Conservation (phyloP, 1,140 invertebrate genomes). For the Lepidurus arcticus region DNA sequence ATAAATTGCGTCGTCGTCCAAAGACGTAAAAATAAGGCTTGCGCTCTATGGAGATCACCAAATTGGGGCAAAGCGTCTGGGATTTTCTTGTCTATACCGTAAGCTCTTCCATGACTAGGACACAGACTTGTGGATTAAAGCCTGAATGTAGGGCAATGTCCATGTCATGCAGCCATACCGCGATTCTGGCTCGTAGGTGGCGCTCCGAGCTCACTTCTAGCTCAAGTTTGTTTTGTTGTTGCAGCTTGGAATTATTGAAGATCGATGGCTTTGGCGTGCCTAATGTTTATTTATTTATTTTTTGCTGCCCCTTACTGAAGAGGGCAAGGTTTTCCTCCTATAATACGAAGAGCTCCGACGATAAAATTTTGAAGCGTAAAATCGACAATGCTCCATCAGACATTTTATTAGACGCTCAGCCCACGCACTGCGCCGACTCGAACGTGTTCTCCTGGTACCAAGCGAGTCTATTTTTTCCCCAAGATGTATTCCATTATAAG, state of each 20-base stretch:
- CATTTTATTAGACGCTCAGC: background rate
- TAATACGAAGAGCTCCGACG: background rate
- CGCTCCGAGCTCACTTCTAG: too few relatives aligned
- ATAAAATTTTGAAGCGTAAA: background rate
- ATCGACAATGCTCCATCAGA: background rate
- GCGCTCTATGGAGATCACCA: background rate
- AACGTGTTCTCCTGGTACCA: background rate
- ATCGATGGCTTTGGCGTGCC: constrained; percentile 1
- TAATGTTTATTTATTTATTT: background rate
- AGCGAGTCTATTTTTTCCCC: background rate
- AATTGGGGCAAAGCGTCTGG: constrained; percentile 4
- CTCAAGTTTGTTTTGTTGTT: too few relatives aligned
- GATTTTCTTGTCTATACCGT: background rate
- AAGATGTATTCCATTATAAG: constrained; percentile 1
- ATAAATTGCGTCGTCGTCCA: background rate
- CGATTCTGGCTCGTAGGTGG: too few relatives aligned
- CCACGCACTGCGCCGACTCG: background rate
- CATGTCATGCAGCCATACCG: too few relatives aligned
- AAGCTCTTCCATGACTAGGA: background rate
- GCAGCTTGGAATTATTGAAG: background rate
- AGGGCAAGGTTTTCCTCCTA: background rate
- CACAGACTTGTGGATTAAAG: background rate
- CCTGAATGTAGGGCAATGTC: background rate
- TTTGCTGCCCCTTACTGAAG: background rate
- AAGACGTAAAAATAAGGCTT: background rate